phyloP scores from a whole-genome alignment of 1,140 invertebrate species.

The Pomacea maculata region DNA sequence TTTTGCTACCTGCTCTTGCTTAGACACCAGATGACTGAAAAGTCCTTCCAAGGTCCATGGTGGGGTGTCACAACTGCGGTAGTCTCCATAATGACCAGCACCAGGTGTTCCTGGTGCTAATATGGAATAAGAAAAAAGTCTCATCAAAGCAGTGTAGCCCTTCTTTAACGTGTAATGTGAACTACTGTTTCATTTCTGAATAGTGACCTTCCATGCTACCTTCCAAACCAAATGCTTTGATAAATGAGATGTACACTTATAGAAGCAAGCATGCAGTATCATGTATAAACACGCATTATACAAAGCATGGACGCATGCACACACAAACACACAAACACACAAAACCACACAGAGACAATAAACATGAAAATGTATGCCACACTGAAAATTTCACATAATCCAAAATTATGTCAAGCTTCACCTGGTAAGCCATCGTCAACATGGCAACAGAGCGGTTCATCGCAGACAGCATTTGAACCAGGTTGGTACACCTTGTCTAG shows the following conservation, averaged over 20 bases:
- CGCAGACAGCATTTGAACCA: conserved; percentile 75
- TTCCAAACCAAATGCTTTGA: no score
- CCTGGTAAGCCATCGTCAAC: conserved; percentile 66
- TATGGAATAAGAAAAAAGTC: no score
- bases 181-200: no score
- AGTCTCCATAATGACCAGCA: conserved; percentile 54
- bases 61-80: conserved; percentile 51
- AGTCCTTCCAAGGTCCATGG: conserved; percentile 45
- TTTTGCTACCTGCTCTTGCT: conserved; percentile 44
- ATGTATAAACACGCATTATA: neutral
- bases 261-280: neutral
- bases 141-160: no score
- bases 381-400: neutral
- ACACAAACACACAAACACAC: neutral
- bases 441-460: conserved; percentile 82
- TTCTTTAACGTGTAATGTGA: no score
- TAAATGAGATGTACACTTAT: neutral
- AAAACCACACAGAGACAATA: neutral
- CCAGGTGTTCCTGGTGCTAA: conserved; percentile 23
- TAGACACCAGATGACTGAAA: conserved; percentile 43
- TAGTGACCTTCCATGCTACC: no score
- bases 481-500: conserved; percentile 78
- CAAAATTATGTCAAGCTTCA: conserved; percentile 17
- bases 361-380: neutral
- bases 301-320: neutral